Base-by-base conservation (phyloP, 1,140 invertebrate genomes). In the Thaumatotibia leucotreta region DNA sequence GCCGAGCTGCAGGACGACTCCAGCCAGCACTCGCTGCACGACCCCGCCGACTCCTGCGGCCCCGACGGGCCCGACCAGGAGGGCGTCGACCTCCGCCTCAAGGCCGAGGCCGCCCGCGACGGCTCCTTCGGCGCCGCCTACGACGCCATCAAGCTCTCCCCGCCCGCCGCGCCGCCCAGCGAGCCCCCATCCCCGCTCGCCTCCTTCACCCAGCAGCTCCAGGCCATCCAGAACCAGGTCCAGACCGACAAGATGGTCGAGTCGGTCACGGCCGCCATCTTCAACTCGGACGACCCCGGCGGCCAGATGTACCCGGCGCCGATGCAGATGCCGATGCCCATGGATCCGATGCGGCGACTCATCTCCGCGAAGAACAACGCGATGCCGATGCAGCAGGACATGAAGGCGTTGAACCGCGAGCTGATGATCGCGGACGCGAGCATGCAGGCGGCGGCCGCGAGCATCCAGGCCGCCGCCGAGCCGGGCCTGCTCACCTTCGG, bases 1-100 rank as follows among this genome's bases (percentile, higher is more conserved):
- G 95, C 94, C 35, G 95, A 96, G 84, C 79, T 94, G 84, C 78
- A 94, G 1, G 95, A 96, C 75, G 95, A 96, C 66, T 94, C 92
- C 66, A 95, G 94, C 69, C 94, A 95, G 72, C 86, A 88, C 63
- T 85, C 84, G 31, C 62, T 83, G 54, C 65, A 72, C 10, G 84
- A 84, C 31, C 76, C 76, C 62, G 67, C 77, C 50, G 88, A 84
- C n/a, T 77, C 81, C 61, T 79, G 80, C 65, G 82, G 83, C 10
- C 72, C 79, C 22, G 79, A 82, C 5, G 83, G 78, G 9, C 80
- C 79, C 52, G 86, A 82, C 4, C 77, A 84, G 33, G 76, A 70
- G 73, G 89, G 82, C 23, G 92, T 93, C 31, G 93, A 93, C 73
- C 73, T 93, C 66, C 84, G 92, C 20, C 92, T 93, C 31, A 93